Evolutionary conservation across 2,797 vertebrate species (phyloP).

Genomic region (Pogoniulus pusillus): DNA sequence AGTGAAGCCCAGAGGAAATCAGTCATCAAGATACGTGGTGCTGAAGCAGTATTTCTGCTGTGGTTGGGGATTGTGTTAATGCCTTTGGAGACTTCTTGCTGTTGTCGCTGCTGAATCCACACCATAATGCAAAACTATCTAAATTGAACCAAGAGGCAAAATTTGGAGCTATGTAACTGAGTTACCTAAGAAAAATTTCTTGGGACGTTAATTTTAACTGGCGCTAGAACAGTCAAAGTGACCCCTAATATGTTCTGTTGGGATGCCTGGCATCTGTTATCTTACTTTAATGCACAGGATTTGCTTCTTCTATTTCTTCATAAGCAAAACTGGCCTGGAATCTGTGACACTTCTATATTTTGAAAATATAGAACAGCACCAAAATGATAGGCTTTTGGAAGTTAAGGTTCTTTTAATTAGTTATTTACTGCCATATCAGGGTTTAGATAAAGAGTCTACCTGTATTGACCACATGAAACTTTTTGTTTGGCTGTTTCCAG

Average conservation of each 20-base stretch:
- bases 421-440: rapidly evolving
- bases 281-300: not conserved
- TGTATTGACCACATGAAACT: not conserved
- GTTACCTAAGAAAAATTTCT: slow-evolving; percentile 56
- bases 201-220: slow-evolving; percentile 63
- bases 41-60: slow-evolving; percentile 65
- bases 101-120: slow-evolving; percentile 30
- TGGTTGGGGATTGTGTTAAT: slow-evolving; percentile 55
- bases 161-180: slow-evolving; percentile 48
- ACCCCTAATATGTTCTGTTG: slow-evolving; percentile 53
- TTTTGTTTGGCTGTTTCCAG: not conserved
- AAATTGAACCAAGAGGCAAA: slow-evolving; percentile 63
- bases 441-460: not conserved
- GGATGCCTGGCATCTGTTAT: slow-evolving; percentile 56
- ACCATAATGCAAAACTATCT: slow-evolving; percentile 41
- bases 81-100: slow-evolving; percentile 43
- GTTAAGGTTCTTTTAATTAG: not conserved
- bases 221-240: slow-evolving; percentile 59
- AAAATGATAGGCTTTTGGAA: not conserved
- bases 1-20: slow-evolving; percentile 73
- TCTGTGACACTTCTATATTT: not conserved
- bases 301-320: slow-evolving; percentile 8
- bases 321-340: not conserved
- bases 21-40: slow-evolving; percentile 67
- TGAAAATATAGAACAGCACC: not conserved